These are phyloP conservation scores for Poeciliopsis infans DNA, from an alignment of 2,797 vertebrate genomes.

Conservation along the genomic window DNA sequence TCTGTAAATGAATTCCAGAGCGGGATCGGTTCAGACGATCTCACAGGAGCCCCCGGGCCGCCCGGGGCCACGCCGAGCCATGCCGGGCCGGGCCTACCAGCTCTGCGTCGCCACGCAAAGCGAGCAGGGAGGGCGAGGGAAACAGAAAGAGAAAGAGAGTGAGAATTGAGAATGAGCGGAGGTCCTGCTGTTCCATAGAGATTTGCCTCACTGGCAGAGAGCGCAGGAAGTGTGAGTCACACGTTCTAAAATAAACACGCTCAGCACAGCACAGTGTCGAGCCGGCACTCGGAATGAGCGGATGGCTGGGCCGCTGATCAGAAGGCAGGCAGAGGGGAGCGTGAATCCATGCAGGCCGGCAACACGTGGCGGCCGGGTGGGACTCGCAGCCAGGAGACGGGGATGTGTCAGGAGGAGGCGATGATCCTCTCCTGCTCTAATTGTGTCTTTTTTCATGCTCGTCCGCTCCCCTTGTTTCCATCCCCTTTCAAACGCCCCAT, in stretches of 20 bases:
- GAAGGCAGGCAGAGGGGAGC: conserved; percentile 52
- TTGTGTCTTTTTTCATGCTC: conserved; percentile 17
- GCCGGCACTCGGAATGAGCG: conserved; percentile 55
- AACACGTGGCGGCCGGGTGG: conserved; percentile 60
- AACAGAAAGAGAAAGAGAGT: conserved; percentile 67
- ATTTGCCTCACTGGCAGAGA: conserved; percentile 68
- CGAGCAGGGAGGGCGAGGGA: conserved; percentile 30
- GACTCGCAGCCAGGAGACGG: conserved; percentile 41
- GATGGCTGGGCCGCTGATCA: conserved; percentile 63
- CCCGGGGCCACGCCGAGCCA: background rate
- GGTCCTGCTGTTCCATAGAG: conserved; percentile 78
- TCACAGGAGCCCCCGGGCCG: conserved; percentile 56
- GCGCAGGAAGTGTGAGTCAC: conserved; percentile 81
- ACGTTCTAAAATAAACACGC: conserved; percentile 78
- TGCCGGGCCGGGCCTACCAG: conserved; percentile 62
- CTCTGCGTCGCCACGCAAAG: conserved; percentile 32
- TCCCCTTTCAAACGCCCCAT: background rate
- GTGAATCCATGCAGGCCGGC: conserved; percentile 49
- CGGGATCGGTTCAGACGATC: conserved; percentile 70
- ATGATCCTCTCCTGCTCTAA: conserved; percentile 21
- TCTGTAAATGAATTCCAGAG: conserved; percentile 69
- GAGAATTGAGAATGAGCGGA: conserved; percentile 77
- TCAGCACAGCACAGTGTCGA: conserved; percentile 60
- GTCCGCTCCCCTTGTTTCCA: conserved; percentile 16
- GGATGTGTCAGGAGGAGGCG: conserved; percentile 43